Evolutionary conservation across 2,113 vertebrate species (phyloP), one percentile per base, ranked within the genome.

Genomic region (Rattus rattus): DNA sequence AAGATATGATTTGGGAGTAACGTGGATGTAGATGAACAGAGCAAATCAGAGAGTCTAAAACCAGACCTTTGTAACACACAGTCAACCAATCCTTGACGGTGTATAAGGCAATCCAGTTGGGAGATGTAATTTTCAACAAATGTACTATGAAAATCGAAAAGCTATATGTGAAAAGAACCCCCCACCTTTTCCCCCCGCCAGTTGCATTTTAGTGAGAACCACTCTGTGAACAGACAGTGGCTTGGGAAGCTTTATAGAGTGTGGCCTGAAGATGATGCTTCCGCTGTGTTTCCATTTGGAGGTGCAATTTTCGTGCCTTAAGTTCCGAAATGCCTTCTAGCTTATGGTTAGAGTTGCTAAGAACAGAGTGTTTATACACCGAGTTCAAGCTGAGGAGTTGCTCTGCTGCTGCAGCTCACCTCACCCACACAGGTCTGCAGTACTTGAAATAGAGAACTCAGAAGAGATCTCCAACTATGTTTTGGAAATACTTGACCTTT

Each of bases 401-500:
- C 56, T 4, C 52, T 92, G 69, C 76, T 83, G 56, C 90, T 56
- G 17, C 43, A 92, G 17, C 36, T 54, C 70, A 47, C 22, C n/a
- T 95, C 43, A 81, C 36, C 14, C n/a, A 77, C 54, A 75, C 88
- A 26, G 17, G 3, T 61, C 28, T 89, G n/a, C 73, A 9, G 28
- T 65, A 83, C 16, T 92, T 73, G 24, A 76, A 90, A 79, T 56
- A 75, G 52, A 81, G 79, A 89, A 56, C 88, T 28, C 56, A 91
- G 69, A 70, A 65, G 43, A 91, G 47, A 52, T 43, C 28, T 75
- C 43, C 73, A 52, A 92, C 52, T 84, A 5, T 69, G 72, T 69
- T 95, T 94, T 90, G 49, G 87, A 95, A 90, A 88, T 90, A 14
- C 36, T 79, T 94, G 77, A 80, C 13, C 59, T 97, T 90, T 96